These are phyloP conservation scores for Anguilla marmorata DNA, from an alignment of 2,797 vertebrate species.

Conservation along the genomic window DNA sequence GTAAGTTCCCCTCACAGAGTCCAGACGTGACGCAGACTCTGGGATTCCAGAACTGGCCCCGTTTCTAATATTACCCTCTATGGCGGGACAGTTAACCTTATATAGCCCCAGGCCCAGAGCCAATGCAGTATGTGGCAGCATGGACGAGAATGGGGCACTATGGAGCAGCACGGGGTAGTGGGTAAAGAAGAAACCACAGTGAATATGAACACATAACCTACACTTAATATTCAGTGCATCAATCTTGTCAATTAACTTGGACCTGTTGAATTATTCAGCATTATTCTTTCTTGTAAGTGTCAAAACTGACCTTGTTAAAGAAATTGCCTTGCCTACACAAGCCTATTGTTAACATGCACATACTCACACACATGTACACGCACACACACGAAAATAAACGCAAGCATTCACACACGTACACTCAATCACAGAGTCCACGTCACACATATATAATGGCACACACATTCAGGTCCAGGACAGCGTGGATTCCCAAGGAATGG, in stretches of 20 bases:
- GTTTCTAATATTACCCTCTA: not conserved
- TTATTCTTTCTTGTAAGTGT: not conserved
- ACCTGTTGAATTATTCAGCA: not conserved
- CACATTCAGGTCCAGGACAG: not conserved
- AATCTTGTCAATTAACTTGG: not conserved
- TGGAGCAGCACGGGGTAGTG: not conserved
- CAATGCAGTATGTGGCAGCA: not conserved
- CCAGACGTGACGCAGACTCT: slow-evolving; percentile 2
- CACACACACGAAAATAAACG: not conserved
- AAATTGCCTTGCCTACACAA: slow-evolving; percentile 11
- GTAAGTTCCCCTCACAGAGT: slow-evolving; percentile 46
- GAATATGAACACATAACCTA: not conserved
- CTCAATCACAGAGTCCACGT: not conserved
- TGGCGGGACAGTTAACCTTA: slow-evolving; percentile 1
- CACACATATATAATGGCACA: slow-evolving; percentile 17
- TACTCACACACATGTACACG: not conserved
- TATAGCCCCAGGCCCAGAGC: not conserved
- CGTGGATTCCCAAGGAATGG: not conserved
- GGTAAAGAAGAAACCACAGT: not conserved
- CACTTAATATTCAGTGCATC: not conserved
- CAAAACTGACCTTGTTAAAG: not conserved
- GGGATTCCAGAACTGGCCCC: slow-evolving; percentile 6
- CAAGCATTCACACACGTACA: slow-evolving; percentile 4
- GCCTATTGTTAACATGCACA: not conserved
- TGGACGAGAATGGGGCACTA: not conserved